Evolutionary conservation across 2,797 vertebrate genomes (phyloP).

Genomic region (Leptatherina wallacei): DNA sequence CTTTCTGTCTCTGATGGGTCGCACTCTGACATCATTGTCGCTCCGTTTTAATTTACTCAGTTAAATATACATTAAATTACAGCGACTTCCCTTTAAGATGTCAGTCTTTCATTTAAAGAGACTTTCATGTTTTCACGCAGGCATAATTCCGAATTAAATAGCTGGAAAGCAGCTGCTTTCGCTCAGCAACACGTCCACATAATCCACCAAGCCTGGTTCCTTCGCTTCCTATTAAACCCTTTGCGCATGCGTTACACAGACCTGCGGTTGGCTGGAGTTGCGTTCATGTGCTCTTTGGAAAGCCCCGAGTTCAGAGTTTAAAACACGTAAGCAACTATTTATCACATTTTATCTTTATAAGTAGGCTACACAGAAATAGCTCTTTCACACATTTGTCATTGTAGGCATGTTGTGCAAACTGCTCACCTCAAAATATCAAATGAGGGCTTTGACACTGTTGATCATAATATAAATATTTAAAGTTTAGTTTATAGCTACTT

Average conservation of each 20-base stretch:
- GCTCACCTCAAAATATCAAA: not conserved
- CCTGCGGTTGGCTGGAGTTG: slow-evolving; percentile 6
- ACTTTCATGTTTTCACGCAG: not conserved
- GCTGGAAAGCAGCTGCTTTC: slow-evolving; percentile 28
- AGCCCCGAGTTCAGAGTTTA: not conserved
- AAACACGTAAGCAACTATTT: not conserved
- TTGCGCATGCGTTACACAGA: slow-evolving; percentile 64
- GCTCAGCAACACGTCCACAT: slow-evolving; percentile 59
- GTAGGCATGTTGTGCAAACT: not conserved
- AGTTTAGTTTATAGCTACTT: not conserved
- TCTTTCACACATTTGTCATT: not conserved
- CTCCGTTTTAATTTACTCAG: slow-evolving; percentile 19
- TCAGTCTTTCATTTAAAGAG: slow-evolving; percentile 45
- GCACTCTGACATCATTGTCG: slow-evolving; percentile 84
- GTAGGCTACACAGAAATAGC: no score
- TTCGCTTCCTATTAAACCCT: slow-evolving; percentile 72
- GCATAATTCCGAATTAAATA: not conserved
- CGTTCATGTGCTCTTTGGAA: slow-evolving; percentile 46
- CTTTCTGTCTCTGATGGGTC: slow-evolving; percentile 74
- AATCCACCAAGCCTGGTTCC: slow-evolving; percentile 42
- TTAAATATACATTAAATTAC: slow-evolving; percentile 13
- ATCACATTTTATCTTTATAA: not conserved
- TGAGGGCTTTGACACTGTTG: not conserved
- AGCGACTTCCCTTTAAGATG: not conserved
- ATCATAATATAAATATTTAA: not conserved